These are phyloP conservation scores for Azemiops feae DNA, from an alignment of 2,113 vertebrate genomes.

Conservation along the genomic window DNA sequence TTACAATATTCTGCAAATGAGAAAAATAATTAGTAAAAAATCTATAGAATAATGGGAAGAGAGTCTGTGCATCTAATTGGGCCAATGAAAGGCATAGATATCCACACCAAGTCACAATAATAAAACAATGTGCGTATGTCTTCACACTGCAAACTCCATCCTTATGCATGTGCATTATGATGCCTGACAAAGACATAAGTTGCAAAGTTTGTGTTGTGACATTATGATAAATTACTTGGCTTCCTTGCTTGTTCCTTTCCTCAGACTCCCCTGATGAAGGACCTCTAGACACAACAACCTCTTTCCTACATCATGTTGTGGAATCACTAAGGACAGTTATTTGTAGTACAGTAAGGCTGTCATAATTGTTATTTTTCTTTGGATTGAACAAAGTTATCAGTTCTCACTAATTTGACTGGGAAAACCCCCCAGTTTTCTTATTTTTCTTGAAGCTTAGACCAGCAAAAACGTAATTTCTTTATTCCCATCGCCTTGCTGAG, in stretches of 20 bases:
- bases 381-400: neutral
- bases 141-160: neutral
- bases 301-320: neutral
- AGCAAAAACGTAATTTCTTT: neutral
- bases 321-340: neutral
- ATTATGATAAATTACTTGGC: neutral
- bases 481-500: neutral
- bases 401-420: neutral
- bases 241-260: neutral
- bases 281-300: neutral
- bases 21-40: conserved; percentile 19
- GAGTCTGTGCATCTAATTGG: neutral
- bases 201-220: neutral
- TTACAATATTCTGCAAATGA: conserved; percentile 68
- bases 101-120: neutral
- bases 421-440: neutral
- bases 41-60: neutral
- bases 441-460: neutral
- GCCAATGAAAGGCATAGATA: neutral
- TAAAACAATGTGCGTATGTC: neutral
- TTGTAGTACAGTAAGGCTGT: neutral
- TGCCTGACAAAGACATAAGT: neutral
- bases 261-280: neutral
- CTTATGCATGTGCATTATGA: neutral
- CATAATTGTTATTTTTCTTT: neutral